phyloP scores from a whole-genome alignment of 2,113 vertebrate genomes.

The Pontoporia blainvillei region DNA sequence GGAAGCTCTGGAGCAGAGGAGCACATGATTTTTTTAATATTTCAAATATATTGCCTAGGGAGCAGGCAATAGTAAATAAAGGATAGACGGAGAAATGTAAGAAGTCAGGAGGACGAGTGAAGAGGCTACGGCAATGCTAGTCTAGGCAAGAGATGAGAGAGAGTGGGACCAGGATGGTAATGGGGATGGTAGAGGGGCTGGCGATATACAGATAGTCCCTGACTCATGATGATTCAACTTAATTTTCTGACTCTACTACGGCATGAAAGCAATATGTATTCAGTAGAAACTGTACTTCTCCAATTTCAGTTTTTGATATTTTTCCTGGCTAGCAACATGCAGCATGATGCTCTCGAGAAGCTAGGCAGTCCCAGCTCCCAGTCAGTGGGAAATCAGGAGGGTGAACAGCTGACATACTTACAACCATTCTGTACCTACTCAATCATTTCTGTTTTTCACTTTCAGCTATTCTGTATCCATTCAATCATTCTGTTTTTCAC shows the following conservation, averaged over 20 bases:
- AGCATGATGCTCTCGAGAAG: not conserved
- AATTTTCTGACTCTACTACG: not conserved
- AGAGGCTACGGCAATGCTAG: not conserved
- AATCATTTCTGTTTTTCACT: not conserved
- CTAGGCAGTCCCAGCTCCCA: not conserved
- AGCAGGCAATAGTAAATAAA: not conserved
- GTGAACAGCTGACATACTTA: not conserved
- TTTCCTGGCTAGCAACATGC: not conserved
- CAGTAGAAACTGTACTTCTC: not conserved
- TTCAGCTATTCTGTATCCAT: not conserved
- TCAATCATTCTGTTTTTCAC: not conserved
- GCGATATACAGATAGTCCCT: not conserved
- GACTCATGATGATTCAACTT: not conserved
- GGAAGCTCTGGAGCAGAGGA: not conserved
- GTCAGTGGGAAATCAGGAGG: not conserved
- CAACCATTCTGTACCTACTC: not conserved
- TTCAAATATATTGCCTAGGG: not conserved
- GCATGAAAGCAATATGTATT: not conserved
- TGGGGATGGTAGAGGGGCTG: not conserved
- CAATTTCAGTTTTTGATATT: not conserved
- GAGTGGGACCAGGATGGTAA: not conserved
- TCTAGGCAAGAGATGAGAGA: not conserved
- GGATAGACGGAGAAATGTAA: not conserved
- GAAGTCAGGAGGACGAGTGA: not conserved
- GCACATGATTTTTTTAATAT: not conserved